Evolutionary conservation across 2,888 invertebrate species (phyloP).

Genomic region (Tromatobia lineatoria): DNA sequence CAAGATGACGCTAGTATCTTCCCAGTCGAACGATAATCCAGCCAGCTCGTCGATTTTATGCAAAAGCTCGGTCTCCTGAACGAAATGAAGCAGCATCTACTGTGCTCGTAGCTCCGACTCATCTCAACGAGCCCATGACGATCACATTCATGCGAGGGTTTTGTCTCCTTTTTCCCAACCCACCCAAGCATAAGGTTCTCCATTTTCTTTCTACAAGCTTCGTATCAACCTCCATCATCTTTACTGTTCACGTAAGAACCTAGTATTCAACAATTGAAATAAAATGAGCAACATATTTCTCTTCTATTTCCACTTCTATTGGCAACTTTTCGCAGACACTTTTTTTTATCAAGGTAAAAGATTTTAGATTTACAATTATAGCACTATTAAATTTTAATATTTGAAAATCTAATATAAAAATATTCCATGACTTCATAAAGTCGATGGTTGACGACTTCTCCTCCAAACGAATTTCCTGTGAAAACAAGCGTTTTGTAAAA

Average conservation of each 20-base stretch:
- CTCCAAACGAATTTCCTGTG: too few relatives aligned
- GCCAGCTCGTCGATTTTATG: constrained; percentile 72
- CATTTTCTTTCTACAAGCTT: constrained; percentile 3
- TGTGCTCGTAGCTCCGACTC: constrained; percentile 35
- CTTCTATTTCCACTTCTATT: too few relatives aligned
- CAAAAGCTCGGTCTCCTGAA: constrained; percentile 69
- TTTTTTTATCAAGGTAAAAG: too few relatives aligned
- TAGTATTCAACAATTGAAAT: constrained; percentile 44
- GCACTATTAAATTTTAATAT: too few relatives aligned
- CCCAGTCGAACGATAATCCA: constrained; percentile 71
- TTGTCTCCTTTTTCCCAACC: constrained; percentile 18
- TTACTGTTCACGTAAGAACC: constrained; percentile 63
- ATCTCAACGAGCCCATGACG: constrained; percentile 24
- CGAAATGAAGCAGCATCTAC: constrained; percentile 71
- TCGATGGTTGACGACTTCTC: too few relatives aligned
- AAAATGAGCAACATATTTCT: too few relatives aligned
- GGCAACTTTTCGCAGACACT: too few relatives aligned
- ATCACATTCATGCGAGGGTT: constrained; percentile 27
- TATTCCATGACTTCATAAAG: too few relatives aligned
- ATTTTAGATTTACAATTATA: too few relatives aligned
- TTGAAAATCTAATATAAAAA: too few relatives aligned
- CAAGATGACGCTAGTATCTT: constrained; percentile 41
- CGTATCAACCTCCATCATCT: constrained; percentile 16
- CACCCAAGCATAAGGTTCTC: not conserved
- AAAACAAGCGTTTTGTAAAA: too few relatives aligned